Percentiles rank a stretch among this genome's conserved stretches.
These are phyloP conservation scores for Toxotes chatareus DNA, from an alignment of 2,113 vertebrate species.

Conservation along the genomic window DNA sequence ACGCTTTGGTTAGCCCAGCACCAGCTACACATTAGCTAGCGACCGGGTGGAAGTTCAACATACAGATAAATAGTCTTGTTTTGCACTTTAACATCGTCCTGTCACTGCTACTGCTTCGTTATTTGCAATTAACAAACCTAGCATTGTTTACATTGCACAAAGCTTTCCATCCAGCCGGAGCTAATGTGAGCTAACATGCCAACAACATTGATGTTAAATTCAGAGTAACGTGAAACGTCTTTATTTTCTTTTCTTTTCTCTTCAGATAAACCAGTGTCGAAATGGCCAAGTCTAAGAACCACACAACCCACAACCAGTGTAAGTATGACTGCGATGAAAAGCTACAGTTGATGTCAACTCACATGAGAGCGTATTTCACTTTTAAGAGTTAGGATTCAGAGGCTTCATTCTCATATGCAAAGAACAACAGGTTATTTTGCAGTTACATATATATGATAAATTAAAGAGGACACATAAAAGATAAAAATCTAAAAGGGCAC, in stretches of 20 bases:
- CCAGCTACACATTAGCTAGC: neutral
- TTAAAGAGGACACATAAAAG: no score
- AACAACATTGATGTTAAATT: rapidly evolving
- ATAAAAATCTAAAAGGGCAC: no score
- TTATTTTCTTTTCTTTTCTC: neutral
- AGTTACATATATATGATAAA: neutral
- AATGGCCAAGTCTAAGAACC: constrained; percentile 99
- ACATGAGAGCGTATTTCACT: neutral
- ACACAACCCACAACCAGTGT: constrained; percentile 99
- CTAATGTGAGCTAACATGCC: neutral
- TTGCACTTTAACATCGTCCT: rapidly evolving
- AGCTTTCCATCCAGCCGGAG: neutral
- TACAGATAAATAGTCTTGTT: rapidly evolving
- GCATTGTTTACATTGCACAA: neutral
- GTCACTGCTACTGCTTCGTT: rapidly evolving
- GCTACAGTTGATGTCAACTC: neutral
- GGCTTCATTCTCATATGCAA: no score
- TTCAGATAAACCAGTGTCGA: constrained; percentile 66
- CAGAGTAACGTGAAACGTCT: neutral
- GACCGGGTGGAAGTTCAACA: no score
- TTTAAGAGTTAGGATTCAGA: no score
- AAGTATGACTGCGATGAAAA: constrained; percentile 71
- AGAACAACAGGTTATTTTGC: neutral
- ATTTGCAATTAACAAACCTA: rapidly evolving
- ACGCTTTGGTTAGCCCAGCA: neutral